A percentile compares a stretch with the other conserved stretches of the same genome.
Conservation (phyloP, 2,888 invertebrate species). For the Coronaproctus castanopsis region DNA sequence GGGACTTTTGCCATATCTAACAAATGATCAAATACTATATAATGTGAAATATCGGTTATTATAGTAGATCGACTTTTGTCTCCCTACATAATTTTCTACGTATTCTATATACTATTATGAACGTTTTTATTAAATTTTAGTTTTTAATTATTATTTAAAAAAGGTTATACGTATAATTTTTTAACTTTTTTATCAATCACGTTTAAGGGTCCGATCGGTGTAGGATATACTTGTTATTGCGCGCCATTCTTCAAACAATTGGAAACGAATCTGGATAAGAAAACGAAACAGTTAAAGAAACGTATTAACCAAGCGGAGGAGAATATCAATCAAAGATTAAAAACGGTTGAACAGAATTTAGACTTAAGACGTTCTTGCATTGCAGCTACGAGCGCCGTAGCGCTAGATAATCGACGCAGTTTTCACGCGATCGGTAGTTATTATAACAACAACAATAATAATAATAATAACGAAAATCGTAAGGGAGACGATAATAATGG, state of each 20-base stretch:
- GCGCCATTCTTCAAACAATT: constrained; percentile 76
- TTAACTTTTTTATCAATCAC: not conserved
- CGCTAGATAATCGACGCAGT: not conserved
- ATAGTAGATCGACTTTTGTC: too few species aligned
- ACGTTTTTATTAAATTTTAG: too few species aligned
- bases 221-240: constrained; percentile 81
- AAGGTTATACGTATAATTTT: too few species aligned
- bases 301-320: constrained; percentile 61
- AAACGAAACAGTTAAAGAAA: constrained; percentile 56
- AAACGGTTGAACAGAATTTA: constrained; percentile 10
- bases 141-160: too few species aligned
- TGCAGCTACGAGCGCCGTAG: too few species aligned
- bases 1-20: too few species aligned
- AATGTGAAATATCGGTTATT: too few species aligned
- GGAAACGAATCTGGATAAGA: constrained; percentile 60
- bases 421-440: not conserved
- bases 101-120: too few species aligned
- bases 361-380: not conserved
- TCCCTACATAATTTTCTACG: too few species aligned
- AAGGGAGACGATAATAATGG: not conserved
- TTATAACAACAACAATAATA: too few species aligned
- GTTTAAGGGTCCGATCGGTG: constrained; percentile 63
- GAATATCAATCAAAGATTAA: constrained; percentile 57
- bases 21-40: too few species aligned
- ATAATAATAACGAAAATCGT: not conserved